Base-by-base conservation (phyloP, 1,140 invertebrate species). In the Pogonognathellus flavescens region DNA sequence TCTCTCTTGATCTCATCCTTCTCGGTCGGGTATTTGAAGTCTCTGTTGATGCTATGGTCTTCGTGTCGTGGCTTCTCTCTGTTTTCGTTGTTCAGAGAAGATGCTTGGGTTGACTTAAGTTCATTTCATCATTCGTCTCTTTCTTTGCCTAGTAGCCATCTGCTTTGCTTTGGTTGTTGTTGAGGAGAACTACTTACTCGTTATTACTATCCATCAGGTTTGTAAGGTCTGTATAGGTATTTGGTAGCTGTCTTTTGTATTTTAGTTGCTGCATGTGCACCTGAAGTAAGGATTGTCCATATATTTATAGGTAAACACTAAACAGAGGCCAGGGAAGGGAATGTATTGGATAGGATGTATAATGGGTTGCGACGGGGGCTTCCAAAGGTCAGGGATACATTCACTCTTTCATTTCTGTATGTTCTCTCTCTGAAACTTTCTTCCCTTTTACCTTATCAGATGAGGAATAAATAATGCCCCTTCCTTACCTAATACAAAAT, bases 321-420 rank as follows among this genome's bases (percentile, higher is more conserved):
- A 82, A 82, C 70, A 76, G 70, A 76, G 70, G 70, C 70, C 22
- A n/a, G 70, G 25, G 14, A 41, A 76, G 4, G 70, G 13, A 76
- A 41, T 76, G 82, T 50, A 53, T 18, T 84, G 41, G 49, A 52
- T 70, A 62, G 82, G 22, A 59, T 82, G 25, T 22, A 70, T 57
- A 84, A 84, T 84, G 59, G 82, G 82, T 55, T 50, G 70, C 41
- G 62, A 70, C 49, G 82, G 82, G 62, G 84, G 84, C 72, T 52
- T 84, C 70, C 52, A 84, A 80, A 84, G 84, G 84, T 84, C 84
- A 84, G 84, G 84, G 84, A 84, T 84, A 57, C 84, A 80, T 50
- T 62, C 82, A 59, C 59, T 76, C 25, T 72, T 76, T 76, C 14
- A 72, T 25, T 72, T 50, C n/a, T 76, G 31, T 59, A 31, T 57